phyloP scores from a whole-genome alignment of 2,888 invertebrate species.

The Drosophila incognita region DNA sequence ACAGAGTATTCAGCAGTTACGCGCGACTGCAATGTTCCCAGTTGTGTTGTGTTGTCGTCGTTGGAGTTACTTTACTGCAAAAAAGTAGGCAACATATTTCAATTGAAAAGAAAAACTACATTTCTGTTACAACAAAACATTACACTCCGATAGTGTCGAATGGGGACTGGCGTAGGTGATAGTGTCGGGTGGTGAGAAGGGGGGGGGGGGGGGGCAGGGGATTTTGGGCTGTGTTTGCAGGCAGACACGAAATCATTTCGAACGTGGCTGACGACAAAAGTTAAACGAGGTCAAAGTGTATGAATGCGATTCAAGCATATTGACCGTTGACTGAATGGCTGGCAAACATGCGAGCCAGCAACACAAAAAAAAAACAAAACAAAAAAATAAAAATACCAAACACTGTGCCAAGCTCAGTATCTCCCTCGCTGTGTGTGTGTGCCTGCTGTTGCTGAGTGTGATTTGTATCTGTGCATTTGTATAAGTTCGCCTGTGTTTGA shows the following conservation, averaged over 20 bases:
- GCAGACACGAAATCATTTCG: slow-evolving; percentile 66
- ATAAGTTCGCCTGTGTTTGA: slow-evolving; percentile 36
- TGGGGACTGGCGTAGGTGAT: slow-evolving; percentile 14
- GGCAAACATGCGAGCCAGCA: slow-evolving; percentile 64
- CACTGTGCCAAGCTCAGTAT: slow-evolving; percentile 33
- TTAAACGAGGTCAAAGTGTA: slow-evolving; percentile 76
- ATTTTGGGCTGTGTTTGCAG: slow-evolving; percentile 1
- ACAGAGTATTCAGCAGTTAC: not conserved
- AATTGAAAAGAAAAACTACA: slow-evolving; percentile 60
- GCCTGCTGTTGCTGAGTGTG: slow-evolving; percentile 14
- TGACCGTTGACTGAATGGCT: slow-evolving; percentile 71
- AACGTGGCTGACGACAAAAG: slow-evolving; percentile 64
- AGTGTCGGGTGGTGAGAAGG: no score
- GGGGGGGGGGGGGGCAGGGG: not conserved
- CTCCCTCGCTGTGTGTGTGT: slow-evolving; percentile 11
- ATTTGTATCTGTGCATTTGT: slow-evolving; percentile 43
- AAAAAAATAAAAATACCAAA: slow-evolving; percentile 16
- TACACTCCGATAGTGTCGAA: slow-evolving; percentile 54
- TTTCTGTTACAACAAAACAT: slow-evolving; percentile 60
- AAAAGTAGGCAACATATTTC: slow-evolving; percentile 67
- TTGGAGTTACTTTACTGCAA: slow-evolving; percentile 32
- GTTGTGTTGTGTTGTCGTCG: not conserved
- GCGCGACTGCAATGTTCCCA: not conserved
- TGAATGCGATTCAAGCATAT: slow-evolving; percentile 66
- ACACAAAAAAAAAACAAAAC: slow-evolving; percentile 8